Evolutionary conservation across 2,797 vertebrate species (phyloP), one percentile per base, ranked within the genome.

Genomic region (Coccyzus lansbergi): DNA sequence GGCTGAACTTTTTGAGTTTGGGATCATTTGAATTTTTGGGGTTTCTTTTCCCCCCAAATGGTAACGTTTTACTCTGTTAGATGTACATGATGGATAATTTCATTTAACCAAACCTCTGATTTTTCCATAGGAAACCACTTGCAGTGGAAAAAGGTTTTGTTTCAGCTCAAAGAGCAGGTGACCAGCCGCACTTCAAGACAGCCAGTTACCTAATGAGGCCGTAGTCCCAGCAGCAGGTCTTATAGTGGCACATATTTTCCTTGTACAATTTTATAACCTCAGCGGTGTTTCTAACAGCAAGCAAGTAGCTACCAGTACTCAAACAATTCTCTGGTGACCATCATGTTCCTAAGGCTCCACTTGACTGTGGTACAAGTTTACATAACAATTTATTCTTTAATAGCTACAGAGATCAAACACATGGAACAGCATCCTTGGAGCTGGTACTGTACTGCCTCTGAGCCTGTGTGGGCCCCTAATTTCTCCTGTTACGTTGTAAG

Each of bases 401-500:
- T 51, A 92, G 74, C 91, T 83, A 28, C 55, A 77, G 80, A 55
- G 90, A 90, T 94, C 2, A 8, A 86, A 62, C 64, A 5, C 34
- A 29, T 38, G 69, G 75, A 87, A 52, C 51, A 83, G 67, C 78
- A 65, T 84, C 88, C 81, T 67, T 19, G 22, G 78, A 91, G 86
- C 65, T 40, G 29, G 86, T 82, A 64, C 91, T 76, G 74, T 8
- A 11, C 95, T 96, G 93, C 82, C 86, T 95, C 92, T 59, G 59
- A 63, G 91, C 86, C 92, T 79, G 63, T 46, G 84, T 72, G 81
- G 46, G 20, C 60, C 28, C 69, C 25, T 94, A 77, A 96, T 93
- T 97, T 96, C 84, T 94, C 29, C n/a, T 68, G 62, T 93, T 91
- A 86, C 76, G 68, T 76, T 86, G 58, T 83, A 58, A 88, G 63